Base-by-base conservation (phyloP, 2,797 vertebrate genomes). In the Hirundo rustica region DNA sequence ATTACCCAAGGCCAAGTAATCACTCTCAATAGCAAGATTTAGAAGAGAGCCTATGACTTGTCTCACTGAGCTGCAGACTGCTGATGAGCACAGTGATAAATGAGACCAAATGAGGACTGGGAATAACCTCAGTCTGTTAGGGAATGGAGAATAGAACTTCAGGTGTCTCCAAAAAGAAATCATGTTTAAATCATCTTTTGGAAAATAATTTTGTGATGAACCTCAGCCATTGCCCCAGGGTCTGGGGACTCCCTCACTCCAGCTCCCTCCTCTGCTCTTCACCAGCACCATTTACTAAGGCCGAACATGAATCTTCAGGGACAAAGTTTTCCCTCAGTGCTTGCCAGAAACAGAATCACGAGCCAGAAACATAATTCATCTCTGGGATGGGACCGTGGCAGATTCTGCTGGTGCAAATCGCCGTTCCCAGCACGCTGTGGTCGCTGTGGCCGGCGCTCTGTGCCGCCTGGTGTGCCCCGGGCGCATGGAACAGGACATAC, bases 1-100 rank as follows among this genome's bases (percentile, higher is more conserved):
- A 94, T 94, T 94, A 95, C 68, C 78, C 88, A 91, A 85, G 90
- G 88, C 85, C 88, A 95, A 96, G 91, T 85, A 96, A 95, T 96
- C 89, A 94, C 88, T 94, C 89, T 96, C 89, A 95, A 89, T 89
- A 94, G 92, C 57, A 88, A 96, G 92, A 93, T 86, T 92, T 93
- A 95, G 80, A 72, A 73, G 80, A 73, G 65, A 87, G 64, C 38
- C 88, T 60, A 8, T 68, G 88, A 83, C 87, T 88, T 75, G 72
- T 65, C 80, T 78, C 73, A n/a, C 68, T 94, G 81, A 7, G 0
- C 51, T 92, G 40, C 65, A 84, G 74, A 53, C 89, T 92, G 77
- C 64, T 92, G 81, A 92, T 77, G 70, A 84, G 82, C 72, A 22
- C 70, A 77, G 70, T 68, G 51, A 74, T 83, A 89, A 78, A 64